These are phyloP conservation scores for Sebastes vulpes DNA, from an alignment of 2,797 vertebrate genomes.

Conservation along the genomic window DNA sequence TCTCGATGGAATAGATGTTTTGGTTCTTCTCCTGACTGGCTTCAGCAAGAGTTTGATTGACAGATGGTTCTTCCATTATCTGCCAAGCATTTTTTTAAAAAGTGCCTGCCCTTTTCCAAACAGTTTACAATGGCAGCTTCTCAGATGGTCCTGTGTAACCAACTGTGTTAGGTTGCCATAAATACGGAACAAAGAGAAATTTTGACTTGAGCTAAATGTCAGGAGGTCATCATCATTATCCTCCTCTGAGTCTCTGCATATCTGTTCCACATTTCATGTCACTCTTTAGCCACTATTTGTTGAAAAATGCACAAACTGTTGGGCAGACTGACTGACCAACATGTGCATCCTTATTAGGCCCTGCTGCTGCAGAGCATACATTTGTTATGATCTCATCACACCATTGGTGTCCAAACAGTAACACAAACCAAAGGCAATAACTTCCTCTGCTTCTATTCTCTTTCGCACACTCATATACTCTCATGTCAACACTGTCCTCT, in stretches of 20 bases:
- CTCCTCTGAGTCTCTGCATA: not conserved
- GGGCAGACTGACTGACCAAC: not conserved
- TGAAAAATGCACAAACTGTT: not conserved
- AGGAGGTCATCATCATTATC: not conserved
- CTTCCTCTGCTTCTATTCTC: conserved; percentile 17
- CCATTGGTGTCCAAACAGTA: conserved; percentile 8
- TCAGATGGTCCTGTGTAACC: too few relatives aligned
- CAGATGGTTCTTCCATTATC: not conserved
- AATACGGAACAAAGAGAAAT: fast-evolving
- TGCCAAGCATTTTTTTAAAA: not conserved
- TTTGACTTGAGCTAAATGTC: not conserved
- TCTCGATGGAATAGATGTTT: not conserved
- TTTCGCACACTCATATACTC: conserved; percentile 8
- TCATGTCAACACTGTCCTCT: conserved; percentile 35
- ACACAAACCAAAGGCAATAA: conserved; percentile 17
- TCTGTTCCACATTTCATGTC: not conserved
- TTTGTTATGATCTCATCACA: not conserved
- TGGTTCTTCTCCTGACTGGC: not conserved
- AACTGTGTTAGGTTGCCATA: not conserved
- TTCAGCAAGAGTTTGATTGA: not conserved
- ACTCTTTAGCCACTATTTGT: not conserved
- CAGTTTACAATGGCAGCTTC: too few relatives aligned
- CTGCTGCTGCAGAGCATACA: not conserved
- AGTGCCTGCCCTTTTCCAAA: not conserved
- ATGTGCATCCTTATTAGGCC: conserved; percentile 8